Conservation (phyloP, 2,113 vertebrate species). For the Chaenocephalus aceratus region DNA sequence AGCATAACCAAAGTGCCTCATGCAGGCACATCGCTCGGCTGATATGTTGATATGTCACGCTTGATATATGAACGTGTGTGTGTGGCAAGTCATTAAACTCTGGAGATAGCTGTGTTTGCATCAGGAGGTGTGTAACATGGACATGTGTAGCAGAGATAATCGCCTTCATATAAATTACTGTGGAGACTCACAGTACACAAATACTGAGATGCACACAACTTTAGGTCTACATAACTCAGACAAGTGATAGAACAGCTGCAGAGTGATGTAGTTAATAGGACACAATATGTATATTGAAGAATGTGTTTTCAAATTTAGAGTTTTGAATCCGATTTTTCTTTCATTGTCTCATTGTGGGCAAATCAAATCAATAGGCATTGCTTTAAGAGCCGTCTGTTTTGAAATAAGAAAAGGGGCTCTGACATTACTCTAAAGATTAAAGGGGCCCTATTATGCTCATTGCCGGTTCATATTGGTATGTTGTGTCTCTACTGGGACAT, state of each 20-base stretch:
- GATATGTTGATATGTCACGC: slow-evolving; percentile 59
- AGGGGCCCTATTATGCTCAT: too few relatives aligned
- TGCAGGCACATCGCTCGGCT: slow-evolving; percentile 25
- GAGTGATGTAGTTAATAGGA: too few relatives aligned
- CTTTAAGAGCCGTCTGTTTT: too few relatives aligned
- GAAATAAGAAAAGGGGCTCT: too few relatives aligned
- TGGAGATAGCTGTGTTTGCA: slow-evolving; percentile 31
- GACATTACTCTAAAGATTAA: too few relatives aligned
- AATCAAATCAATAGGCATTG: too few relatives aligned
- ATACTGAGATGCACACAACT: background rate
- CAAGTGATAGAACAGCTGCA: background rate
- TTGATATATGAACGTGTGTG: slow-evolving; percentile 49
- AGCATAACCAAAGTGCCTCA: slow-evolving; percentile 71
- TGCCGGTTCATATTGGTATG: too few relatives aligned
- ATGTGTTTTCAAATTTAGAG: too few relatives aligned
- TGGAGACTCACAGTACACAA: background rate
- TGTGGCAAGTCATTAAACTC: slow-evolving; percentile 53
- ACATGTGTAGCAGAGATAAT: slow-evolving; percentile 59
- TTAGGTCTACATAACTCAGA: background rate
- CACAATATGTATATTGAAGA: too few relatives aligned
- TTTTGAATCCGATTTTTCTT: too few relatives aligned
- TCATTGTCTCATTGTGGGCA: too few relatives aligned
- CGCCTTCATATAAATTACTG: slow-evolving; percentile 29
- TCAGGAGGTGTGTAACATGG: slow-evolving; percentile 30
- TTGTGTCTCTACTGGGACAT: too few relatives aligned